phyloP scores from a whole-genome alignment of 2,113 vertebrate species.

The Dromiciops gliroides region DNA sequence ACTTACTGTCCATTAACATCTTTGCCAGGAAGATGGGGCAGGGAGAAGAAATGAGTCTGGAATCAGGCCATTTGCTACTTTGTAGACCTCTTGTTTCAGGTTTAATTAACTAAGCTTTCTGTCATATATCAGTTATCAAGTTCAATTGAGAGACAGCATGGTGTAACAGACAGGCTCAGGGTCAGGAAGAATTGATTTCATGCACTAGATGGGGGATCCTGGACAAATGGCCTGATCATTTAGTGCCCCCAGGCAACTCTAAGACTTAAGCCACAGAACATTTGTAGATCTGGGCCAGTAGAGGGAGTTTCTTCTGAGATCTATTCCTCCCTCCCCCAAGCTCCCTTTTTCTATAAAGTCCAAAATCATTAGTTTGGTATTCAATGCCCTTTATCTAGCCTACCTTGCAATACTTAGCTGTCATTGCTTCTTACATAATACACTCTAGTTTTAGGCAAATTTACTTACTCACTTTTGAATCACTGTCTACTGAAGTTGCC shows the following conservation, averaged over 20 bases:
- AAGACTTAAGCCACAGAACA: no score
- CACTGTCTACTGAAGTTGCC: not conserved
- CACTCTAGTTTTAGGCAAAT: not conserved
- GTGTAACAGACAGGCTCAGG: not conserved
- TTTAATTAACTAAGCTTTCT: not conserved
- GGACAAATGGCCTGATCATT: not conserved
- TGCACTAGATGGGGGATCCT: not conserved
- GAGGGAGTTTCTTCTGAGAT: not conserved
- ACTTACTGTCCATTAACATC: not conserved
- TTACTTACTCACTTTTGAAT: not conserved
- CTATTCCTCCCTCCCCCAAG: not conserved
- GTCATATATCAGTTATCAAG: not conserved
- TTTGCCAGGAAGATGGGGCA: not conserved
- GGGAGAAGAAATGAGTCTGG: not conserved
- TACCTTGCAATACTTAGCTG: not conserved
- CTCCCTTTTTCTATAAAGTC: not conserved
- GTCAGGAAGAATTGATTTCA: not conserved
- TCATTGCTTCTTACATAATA: not conserved
- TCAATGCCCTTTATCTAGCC: not conserved
- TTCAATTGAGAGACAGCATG: not conserved
- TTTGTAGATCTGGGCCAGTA: not conserved
- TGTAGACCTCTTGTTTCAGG: not conserved
- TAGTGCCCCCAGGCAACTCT: no score
- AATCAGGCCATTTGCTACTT: not conserved
- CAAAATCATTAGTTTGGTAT: not conserved